Conservation (phyloP, 2,113 vertebrate species). For the Hemicordylus capensis region DNA sequence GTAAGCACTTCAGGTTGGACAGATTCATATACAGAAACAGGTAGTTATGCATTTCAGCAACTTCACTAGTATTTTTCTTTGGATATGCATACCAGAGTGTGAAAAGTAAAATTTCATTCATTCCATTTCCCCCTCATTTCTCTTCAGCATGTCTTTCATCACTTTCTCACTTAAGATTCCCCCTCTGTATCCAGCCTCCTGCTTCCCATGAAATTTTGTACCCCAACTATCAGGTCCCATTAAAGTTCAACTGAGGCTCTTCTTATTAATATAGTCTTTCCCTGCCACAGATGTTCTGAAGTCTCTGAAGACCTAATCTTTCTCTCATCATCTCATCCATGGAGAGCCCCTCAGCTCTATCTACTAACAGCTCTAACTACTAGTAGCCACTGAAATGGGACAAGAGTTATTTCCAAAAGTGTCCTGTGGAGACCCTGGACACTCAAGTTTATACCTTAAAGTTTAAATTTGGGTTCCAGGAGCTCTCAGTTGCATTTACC, state of each 20-base stretch:
- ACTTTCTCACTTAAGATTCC: neutral
- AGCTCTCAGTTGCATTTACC: neutral
- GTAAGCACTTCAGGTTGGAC: too few relatives aligned
- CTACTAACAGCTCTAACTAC: neutral
- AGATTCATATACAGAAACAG: too few relatives aligned
- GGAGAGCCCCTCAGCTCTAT: neutral
- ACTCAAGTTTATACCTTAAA: neutral
- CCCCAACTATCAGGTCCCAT: neutral
- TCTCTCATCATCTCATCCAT: neutral
- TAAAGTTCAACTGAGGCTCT: neutral
- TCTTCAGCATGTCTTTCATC: neutral
- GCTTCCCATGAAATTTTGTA: neutral
- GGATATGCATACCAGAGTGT: too few relatives aligned
- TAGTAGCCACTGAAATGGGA: neutral
- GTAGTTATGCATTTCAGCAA: too few relatives aligned
- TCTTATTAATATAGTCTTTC: neutral
- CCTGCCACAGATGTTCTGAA: neutral
- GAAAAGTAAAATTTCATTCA: too few relatives aligned
- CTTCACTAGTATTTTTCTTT: too few relatives aligned
- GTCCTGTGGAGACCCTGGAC: neutral
- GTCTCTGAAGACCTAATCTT: neutral
- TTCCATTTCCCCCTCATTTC: too few relatives aligned
- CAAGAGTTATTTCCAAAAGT: too few relatives aligned
- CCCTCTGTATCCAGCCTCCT: neutral
- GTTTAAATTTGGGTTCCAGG: neutral